A percentile compares a stretch with the other conserved stretches of the same genome.
Evolutionary conservation across 2,113 vertebrate species (phyloP).

Genomic region (human): DNA sequence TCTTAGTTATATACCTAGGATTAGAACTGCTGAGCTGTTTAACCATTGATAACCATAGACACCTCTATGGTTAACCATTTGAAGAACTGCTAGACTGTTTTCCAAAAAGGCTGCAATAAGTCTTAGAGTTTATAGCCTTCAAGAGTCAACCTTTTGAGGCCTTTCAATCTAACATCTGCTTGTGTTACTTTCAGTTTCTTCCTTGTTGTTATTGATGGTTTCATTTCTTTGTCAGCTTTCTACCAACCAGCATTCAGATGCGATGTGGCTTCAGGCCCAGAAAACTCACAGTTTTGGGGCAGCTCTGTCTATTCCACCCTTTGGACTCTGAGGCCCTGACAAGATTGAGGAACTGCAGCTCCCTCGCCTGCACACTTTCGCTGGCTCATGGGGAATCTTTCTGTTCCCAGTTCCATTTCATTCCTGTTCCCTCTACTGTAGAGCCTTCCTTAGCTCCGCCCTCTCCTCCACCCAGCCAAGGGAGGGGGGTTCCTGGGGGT

Average conservation of each 20-base stretch:
- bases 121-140: not conserved
- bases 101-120: not conserved
- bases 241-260: not conserved
- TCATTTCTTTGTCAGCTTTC: not conserved
- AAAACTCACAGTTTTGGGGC: not conserved
- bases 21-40: not conserved
- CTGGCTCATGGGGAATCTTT: not conserved
- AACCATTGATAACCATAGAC: not conserved
- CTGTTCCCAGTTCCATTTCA: not conserved
- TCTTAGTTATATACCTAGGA: not conserved
- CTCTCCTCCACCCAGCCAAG: not conserved
- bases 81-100: not conserved
- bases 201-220: not conserved
- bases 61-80: not conserved
- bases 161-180: not conserved
- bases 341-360: not conserved
- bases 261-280: not conserved
- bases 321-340: not conserved
- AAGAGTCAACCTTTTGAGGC: not conserved
- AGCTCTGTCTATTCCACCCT: not conserved
- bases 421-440: not conserved
- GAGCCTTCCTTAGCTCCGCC: not conserved
- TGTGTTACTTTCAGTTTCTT: not conserved
- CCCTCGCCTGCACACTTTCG: rapidly evolving
- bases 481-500: not conserved